phyloP scores from a whole-genome alignment of 2,888 invertebrate species.

The Microctonus hyperodae region DNA sequence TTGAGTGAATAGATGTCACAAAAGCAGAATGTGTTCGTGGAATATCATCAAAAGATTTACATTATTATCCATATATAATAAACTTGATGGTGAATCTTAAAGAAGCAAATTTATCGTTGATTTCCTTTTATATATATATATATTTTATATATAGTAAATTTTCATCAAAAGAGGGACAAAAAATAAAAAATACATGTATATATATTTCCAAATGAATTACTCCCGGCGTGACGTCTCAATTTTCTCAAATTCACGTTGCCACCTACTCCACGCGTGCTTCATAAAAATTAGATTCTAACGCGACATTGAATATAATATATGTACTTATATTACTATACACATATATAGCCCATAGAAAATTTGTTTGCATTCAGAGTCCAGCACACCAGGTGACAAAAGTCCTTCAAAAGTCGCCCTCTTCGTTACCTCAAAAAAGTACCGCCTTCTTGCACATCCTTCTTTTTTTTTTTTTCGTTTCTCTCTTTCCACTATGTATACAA shows the following conservation, averaged over 20 bases:
- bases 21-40: neutral
- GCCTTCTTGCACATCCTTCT: constrained; percentile 32
- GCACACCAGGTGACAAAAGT: constrained; percentile 53
- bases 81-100: constrained; percentile 20
- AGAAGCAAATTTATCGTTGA: constrained; percentile 38
- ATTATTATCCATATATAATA: constrained; percentile 2
- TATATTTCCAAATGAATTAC: constrained; percentile 55
- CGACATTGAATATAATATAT: constrained; percentile 28
- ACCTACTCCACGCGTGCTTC: constrained; percentile 30
- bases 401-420: constrained; percentile 4
- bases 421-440: constrained; percentile 29
- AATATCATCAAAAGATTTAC: neutral
- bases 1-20: neutral
- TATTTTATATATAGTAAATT: constrained; percentile 30
- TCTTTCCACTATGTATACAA: constrained; percentile 9
- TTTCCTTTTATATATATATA: constrained; percentile 30
- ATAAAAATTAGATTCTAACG: constrained; percentile 57
- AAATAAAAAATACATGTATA: constrained; percentile 34
- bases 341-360: constrained; percentile 53
- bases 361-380: constrained; percentile 57
- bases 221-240: constrained; percentile 45
- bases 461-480: constrained; percentile 28
- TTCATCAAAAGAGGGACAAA: constrained; percentile 27
- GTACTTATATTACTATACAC: neutral
- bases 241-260: constrained; percentile 35